Percentiles rank a stretch among this genome's conserved stretches.
phyloP scores from a whole-genome alignment of 2,888 invertebrate genomes.

The Keiferia lycopersicella region DNA sequence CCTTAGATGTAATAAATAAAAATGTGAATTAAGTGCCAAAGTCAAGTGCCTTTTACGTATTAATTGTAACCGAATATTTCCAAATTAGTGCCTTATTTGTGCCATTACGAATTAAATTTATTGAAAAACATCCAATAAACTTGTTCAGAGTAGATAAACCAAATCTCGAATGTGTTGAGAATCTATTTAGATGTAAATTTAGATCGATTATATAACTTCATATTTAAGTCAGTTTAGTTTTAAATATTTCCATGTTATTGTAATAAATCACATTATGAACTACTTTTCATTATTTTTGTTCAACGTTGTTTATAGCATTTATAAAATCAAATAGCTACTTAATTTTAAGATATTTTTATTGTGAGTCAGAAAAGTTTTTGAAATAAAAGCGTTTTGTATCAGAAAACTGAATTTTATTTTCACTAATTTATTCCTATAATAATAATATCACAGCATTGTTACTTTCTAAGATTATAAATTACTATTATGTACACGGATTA shows the following conservation, averaged over 20 bases:
- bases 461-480: neutral
- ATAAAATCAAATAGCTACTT: conserved; percentile 9
- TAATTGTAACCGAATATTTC: neutral
- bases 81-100: neutral
- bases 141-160: neutral
- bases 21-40: conserved; percentile 23
- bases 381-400: conserved; percentile 25
- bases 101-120: neutral
- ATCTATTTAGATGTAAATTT: conserved; percentile 5
- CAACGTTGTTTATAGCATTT: conserved; percentile 27
- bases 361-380: conserved; percentile 15
- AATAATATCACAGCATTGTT: conserved; percentile 7
- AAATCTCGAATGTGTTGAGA: conserved; percentile 7
- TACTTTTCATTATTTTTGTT: conserved; percentile 25
- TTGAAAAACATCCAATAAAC: neutral
- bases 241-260: neutral
- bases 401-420: neutral
- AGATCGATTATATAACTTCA: neutral
- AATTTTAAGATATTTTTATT: conserved; percentile 26
- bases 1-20: neutral
- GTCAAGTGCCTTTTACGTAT: conserved; percentile 13
- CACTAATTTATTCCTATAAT: neutral
- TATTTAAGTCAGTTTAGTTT: neutral
- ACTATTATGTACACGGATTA: neutral
- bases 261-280: neutral